Evolutionary conservation across 2,888 invertebrate species (phyloP).

Genomic region (Ariolimax columbianus): DNA sequence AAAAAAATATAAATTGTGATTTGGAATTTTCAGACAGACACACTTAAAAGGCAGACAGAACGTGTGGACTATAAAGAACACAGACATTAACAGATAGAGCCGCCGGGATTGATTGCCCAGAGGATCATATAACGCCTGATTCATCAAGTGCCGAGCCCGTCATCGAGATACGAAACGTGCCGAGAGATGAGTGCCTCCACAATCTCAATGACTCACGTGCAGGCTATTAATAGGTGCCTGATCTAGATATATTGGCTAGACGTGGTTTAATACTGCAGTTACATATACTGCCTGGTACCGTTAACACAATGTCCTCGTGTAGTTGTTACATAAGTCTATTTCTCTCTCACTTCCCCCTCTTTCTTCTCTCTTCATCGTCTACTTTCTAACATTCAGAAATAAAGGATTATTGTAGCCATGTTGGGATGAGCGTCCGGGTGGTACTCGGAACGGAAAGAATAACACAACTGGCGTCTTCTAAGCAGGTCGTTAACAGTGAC

Average conservation of each 20-base stretch:
- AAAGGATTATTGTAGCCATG: no score
- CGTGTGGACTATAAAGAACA: neutral
- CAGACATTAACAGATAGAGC: neutral
- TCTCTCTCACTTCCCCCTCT: neutral
- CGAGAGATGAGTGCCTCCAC: neutral
- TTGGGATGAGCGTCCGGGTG: no score
- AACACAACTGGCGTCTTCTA: no score
- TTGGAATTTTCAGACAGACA: no score
- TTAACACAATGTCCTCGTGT: neutral
- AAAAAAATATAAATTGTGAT: no score
- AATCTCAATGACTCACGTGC: neutral
- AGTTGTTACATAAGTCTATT: neutral
- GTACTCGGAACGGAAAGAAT: no score
- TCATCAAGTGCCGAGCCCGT: neutral
- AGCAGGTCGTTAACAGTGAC: no score
- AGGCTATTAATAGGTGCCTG: neutral
- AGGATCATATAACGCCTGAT: neutral
- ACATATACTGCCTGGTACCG: neutral
- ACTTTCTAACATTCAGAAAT: no score
- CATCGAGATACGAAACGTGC: neutral
- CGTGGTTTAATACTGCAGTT: neutral
- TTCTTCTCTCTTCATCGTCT: neutral
- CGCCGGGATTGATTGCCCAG: neutral
- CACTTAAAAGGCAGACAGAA: neutral
- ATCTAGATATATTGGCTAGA: neutral